Evolutionary conservation across 1,140 invertebrate species (phyloP), one percentile per base, ranked within the genome.

Genomic region (Listronotus oregonensis): DNA sequence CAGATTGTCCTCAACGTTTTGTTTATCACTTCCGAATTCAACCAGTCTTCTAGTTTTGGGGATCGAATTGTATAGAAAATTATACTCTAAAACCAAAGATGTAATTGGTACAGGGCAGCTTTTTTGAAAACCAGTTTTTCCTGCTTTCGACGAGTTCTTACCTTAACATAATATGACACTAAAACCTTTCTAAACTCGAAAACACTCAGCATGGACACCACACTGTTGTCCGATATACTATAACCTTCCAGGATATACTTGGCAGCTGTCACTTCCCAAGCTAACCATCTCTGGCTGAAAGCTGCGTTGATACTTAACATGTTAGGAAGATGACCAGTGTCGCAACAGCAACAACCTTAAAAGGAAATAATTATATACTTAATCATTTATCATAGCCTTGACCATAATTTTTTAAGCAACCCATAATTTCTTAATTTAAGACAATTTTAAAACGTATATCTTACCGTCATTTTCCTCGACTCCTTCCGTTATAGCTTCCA

Each of bases 241-340:
- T 99, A 99, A 0, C 97, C 97, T 80, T 99, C 96, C 6, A 99
- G 85, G 9, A 99, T 92, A 79, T 99, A 99, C 79, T 97, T 96
- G 1, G 93, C 89, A 39, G 93, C 91, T 6, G 90, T 90, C 4
- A 96, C 91, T 84, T 99, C 95, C 97, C 97, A 99, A 0, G 97
- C 96, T 43, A 99, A 83, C 97, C 97, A 99, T 21, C 96, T 86
- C 75, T 98, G 94, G 76, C 92, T 93, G 81, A 98, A 99, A 37
- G 95, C 94, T n/a, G 96, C 94, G 80, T 98, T 98, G 14, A 91
- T 86, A 80, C 92, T 87, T 10, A 99, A 82, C 78, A 97, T 87
- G 57, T 95, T 90, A 0, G 95, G 95, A 32, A 97, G 83, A 80
- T 95, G 90, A 47, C 96, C 93, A 67, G 95, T 93, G 80, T 95